These are phyloP conservation scores for Gastrophysa polygoni DNA, from an alignment of 2,888 invertebrate genomes.

Conservation along the genomic window DNA sequence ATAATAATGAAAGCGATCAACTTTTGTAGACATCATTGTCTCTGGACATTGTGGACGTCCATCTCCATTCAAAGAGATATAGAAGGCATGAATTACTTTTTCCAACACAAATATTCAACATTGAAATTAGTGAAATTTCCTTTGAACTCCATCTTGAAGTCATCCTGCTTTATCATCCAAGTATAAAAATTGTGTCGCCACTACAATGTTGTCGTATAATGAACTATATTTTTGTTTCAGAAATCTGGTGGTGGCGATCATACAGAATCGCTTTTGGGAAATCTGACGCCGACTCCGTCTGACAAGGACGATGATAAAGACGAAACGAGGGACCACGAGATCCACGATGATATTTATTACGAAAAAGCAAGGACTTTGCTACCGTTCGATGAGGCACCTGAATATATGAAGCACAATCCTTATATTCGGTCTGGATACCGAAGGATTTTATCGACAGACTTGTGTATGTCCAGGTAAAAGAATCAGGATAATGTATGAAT, in stretches of 20 bases:
- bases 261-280: constrained; percentile 43
- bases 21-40: too few species aligned
- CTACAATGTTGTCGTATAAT: too few species aligned
- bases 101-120: too few species aligned
- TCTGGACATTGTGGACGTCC: too few species aligned
- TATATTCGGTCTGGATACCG: constrained; percentile 86
- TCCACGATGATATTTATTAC: constrained; percentile 39
- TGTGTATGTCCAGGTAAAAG: constrained; percentile 84
- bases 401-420: constrained; percentile 84
- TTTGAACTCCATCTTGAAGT: too few species aligned
- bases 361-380: constrained; percentile 51
- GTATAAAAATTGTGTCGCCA: too few species aligned
- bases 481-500: too few species aligned
- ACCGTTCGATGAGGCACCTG: constrained; percentile 70
- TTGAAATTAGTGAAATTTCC: too few species aligned
- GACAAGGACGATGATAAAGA: constrained; percentile 11
- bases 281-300: constrained; percentile 27
- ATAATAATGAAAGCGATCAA: too few species aligned
- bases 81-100: too few species aligned
- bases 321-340: constrained; percentile 15
- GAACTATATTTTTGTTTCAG: constrained; percentile 14
- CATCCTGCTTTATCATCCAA: too few species aligned
- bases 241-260: constrained; percentile 33
- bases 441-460: constrained; percentile 77
- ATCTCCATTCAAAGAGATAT: too few species aligned